phyloP scores from a whole-genome alignment of 2,888 invertebrate species.

The Dascillus cervinus region DNA sequence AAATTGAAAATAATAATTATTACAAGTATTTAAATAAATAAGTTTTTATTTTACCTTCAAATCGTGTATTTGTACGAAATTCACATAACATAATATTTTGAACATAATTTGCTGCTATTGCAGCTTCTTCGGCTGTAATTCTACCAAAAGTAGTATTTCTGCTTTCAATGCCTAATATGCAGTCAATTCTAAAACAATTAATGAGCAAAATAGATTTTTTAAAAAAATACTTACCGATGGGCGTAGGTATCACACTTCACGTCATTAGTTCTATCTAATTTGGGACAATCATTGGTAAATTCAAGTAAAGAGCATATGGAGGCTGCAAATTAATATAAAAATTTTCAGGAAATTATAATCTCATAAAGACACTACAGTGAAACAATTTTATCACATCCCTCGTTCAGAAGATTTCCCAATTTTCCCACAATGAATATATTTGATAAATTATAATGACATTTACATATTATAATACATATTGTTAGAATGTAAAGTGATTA shows the following conservation, averaged over 20 bases:
- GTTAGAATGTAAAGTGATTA: no score
- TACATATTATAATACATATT: no score
- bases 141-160: constrained; percentile 52
- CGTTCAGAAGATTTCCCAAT: no score
- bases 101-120: constrained; percentile 46
- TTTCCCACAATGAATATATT: no score
- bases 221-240: constrained; percentile 21
- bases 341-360: no score
- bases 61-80: constrained; percentile 27
- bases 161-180: constrained; percentile 48
- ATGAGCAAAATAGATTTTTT: not conserved
- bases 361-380: no score
- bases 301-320: not conserved
- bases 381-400: no score
- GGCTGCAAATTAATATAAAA: constrained; percentile 3
- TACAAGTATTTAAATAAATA: constrained; percentile 1
- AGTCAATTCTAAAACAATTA: constrained; percentile 48
- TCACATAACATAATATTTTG: constrained; percentile 42
- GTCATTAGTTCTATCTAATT: constrained; percentile 21
- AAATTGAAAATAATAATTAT: constrained; percentile 11
- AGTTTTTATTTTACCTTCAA: no score
- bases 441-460: no score
- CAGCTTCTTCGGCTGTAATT: constrained; percentile 54
- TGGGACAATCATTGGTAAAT: constrained; percentile 20
- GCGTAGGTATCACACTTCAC: constrained; percentile 19